Evolutionary conservation across 2,113 vertebrate genomes (phyloP).

Genomic region (Crotophaga sulcirostris): DNA sequence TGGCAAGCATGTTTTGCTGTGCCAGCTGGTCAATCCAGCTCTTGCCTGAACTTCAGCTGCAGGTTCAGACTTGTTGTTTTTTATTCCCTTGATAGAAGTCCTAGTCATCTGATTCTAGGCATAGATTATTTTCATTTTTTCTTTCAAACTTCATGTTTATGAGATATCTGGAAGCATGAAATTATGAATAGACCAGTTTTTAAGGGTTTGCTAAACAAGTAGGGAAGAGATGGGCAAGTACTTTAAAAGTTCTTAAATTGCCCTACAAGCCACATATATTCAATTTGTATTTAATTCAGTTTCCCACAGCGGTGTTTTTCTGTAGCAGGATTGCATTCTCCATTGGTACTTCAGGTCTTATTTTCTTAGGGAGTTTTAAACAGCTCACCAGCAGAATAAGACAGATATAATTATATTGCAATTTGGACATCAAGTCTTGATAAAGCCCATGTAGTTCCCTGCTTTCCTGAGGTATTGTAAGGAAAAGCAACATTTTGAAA

Average conservation of each 20-base stretch:
- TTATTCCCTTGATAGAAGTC: background rate
- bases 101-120: background rate
- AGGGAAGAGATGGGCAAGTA: background rate
- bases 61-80: background rate
- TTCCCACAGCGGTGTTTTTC: background rate
- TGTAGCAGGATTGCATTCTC: background rate
- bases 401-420: background rate
- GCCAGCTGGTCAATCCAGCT: background rate
- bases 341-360: background rate
- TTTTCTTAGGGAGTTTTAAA: background rate
- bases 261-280: background rate
- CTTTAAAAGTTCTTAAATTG: background rate
- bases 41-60: background rate
- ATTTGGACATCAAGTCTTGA: background rate
- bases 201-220: background rate
- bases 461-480: background rate
- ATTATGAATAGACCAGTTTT: background rate
- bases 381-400: background rate
- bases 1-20: background rate
- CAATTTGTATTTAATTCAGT: background rate
- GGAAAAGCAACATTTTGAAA: background rate
- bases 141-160: background rate
- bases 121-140: background rate
- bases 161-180: background rate
- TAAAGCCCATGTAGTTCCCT: background rate